Base-by-base conservation (phyloP, 2,113 vertebrate genomes). In the Aythya baeri region DNA sequence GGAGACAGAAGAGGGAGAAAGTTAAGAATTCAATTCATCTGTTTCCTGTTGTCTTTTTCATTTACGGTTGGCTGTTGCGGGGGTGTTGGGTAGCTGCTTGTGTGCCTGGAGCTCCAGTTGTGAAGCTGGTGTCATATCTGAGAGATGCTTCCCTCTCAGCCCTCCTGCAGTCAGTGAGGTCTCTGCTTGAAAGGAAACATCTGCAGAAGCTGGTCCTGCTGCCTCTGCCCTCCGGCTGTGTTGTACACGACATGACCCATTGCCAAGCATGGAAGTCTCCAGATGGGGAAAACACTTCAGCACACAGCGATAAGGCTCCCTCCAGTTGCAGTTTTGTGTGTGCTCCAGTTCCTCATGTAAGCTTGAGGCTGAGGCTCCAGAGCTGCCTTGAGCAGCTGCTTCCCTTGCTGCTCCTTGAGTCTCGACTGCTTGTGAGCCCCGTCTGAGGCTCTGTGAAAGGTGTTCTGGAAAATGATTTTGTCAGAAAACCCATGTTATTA, bases 41-140 rank as follows among this genome's bases (percentile, higher is more conserved):
- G 20, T 68, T 93, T 90, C 62, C 86, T 89, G 57, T 84, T 94
- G 54, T 68, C 31, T 70, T 91, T 91, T 67, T 93, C 6, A 9
- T 16, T 79, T 61, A 17, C 3, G 7, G 31, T 44, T 72, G 54
- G 38, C 62, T 94, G 38, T 82, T 76, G 20, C 8, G n/a, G 41
- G 71, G 32, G 20, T 77, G 87, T 44, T 63, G n/a, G 9, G 46
- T 77, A 32, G 26, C 21, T 94, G 43, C 17, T 90, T 1, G 0
- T 78, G 62, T 61, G 29, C 43, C 65, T 86, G 63, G 58, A 59
- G 71, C 63, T 86, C 70, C 43, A 65, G 11, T 79, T 93, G 61
- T 70, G 67, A 79, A 84, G 73, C 31, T 1, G 14, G 46, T 4
- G 1, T 71, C 2, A 1, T 61, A 32, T 25, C 38, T 75, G 55